Evolutionary conservation across 2,888 invertebrate species (phyloP), one percentile per base, ranked within the genome.

Genomic region (Terebella lapidaria): DNA sequence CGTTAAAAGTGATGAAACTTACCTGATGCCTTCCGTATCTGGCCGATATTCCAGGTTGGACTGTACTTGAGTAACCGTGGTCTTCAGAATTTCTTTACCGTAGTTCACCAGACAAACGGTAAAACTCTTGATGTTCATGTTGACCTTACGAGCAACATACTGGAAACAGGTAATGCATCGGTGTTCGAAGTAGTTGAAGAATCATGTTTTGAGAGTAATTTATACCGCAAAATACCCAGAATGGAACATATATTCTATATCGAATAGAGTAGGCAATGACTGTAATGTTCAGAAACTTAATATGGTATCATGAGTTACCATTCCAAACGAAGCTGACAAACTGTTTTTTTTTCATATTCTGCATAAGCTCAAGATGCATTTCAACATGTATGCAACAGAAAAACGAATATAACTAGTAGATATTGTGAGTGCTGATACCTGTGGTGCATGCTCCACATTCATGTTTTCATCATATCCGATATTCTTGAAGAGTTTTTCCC

Each of bases 41-140:
- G 88, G 87, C 72, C 87, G 82, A 1, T 87, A 87, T 71, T 89
- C 88, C 61, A 88, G 72, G 2, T 87, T 88, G 0, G 86, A 85
- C 22, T 88, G 81, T 70, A 89, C 86, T 79, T 90, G 89, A 0
- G 89, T 88, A 62, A 90, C 75, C 0, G 88, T 88, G 66, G 88
- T 78, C 24, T 89, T 87, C 61, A 89, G 74, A 15, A 90, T 85
- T 80, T 90, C 90, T 68, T 86, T 87, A 59, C 85, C 85, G 62
- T 86, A 84, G 72, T 87, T 88, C 68, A 87, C 82, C 55, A 90
- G 79, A 15, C 87, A 87, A 58, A 89, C 63, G 1, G 87, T 87
- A 68, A 87, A 86, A 75, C 89, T 89, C 20, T 88, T 88, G 56
- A 91, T 76, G 0, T 89, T 88, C 65, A 91, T 83, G 78, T 88